Conservation (phyloP, 2,113 vertebrate genomes). For the Caranx melampygus region DNA sequence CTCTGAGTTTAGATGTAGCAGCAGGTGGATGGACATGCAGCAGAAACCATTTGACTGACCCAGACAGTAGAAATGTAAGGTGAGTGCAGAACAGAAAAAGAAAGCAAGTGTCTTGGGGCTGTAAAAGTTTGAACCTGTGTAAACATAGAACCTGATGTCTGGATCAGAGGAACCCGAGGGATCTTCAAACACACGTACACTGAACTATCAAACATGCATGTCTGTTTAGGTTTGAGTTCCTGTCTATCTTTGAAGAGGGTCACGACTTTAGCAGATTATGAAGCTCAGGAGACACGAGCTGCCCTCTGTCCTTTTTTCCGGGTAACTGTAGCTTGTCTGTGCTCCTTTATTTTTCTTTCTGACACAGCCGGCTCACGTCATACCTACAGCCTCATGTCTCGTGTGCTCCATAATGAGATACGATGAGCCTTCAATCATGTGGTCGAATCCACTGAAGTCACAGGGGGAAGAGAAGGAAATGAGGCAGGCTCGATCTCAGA, state of each 20-base stretch:
- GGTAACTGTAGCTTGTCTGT: slow-evolving; percentile 30
- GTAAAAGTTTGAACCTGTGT: background rate
- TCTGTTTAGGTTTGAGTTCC: slow-evolving; percentile 9
- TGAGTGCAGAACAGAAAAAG: background rate
- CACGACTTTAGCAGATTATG: slow-evolving; percentile 58
- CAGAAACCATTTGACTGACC: background rate
- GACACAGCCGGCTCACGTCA: slow-evolving; percentile 32
- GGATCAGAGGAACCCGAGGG: slow-evolving; percentile 10
- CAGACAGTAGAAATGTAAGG: background rate
- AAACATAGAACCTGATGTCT: background rate
- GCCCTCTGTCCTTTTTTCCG: slow-evolving; percentile 3
- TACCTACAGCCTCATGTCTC: slow-evolving; percentile 37
- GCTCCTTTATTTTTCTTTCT: slow-evolving; percentile 22
- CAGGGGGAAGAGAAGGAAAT: slow-evolving; percentile 28
- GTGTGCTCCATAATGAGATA: slow-evolving; percentile 35
- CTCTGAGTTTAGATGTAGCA: background rate
- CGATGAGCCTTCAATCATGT: slow-evolving; percentile 45
- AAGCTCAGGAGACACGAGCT: slow-evolving; percentile 41
- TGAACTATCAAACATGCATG: background rate
- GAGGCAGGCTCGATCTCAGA: slow-evolving; percentile 21
- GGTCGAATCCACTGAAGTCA: slow-evolving; percentile 14
- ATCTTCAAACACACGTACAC: slow-evolving; percentile 17
- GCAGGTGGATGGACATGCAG: background rate
- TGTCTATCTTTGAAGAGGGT: slow-evolving; percentile 51
- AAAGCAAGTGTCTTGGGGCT: background rate